Percentiles rank a stretch among this genome's conserved stretches.
phyloP scores from a whole-genome alignment of 2,113 vertebrate species.

The Callipepla californica region DNA sequence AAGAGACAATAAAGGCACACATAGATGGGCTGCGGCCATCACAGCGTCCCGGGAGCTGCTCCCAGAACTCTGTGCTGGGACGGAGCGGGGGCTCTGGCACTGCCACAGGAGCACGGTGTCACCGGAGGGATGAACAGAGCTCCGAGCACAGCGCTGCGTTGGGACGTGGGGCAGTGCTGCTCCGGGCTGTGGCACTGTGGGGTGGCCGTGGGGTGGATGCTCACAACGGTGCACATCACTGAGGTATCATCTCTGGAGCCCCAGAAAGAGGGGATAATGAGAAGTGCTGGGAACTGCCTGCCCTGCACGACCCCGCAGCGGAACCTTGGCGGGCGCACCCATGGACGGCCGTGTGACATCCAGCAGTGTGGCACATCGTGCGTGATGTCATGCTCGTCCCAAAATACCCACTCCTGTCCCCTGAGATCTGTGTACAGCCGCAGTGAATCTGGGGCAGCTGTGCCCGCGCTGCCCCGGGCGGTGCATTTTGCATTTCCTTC shows the following conservation, averaged over 20 bases:
- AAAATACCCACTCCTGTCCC: neutral
- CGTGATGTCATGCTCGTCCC: neutral
- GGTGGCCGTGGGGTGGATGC: neutral
- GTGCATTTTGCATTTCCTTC: neutral
- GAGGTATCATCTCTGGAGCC: neutral
- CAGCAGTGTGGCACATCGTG: neutral
- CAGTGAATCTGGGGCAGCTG: neutral
- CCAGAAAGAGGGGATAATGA: rapidly evolving
- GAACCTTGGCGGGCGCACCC: neutral
- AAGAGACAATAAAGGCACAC: conserved; percentile 50
- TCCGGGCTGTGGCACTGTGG: rapidly evolving
- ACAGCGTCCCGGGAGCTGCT: neutral
- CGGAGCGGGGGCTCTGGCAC: no score
- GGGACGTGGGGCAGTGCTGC: rapidly evolving
- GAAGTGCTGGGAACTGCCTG: rapidly evolving
- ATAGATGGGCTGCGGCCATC: neutral
- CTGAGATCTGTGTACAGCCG: neutral
- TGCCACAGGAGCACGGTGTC: neutral
- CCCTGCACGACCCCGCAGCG: neutral
- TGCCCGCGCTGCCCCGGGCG: neutral
- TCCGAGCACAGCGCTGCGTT: no score
- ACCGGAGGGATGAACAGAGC: neutral
- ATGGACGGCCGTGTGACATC: neutral
- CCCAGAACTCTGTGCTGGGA: neutral
- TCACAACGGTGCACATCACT: neutral